Evolutionary conservation across 2,113 vertebrate species (phyloP).

Genomic region (Toxostoma redivivum): DNA sequence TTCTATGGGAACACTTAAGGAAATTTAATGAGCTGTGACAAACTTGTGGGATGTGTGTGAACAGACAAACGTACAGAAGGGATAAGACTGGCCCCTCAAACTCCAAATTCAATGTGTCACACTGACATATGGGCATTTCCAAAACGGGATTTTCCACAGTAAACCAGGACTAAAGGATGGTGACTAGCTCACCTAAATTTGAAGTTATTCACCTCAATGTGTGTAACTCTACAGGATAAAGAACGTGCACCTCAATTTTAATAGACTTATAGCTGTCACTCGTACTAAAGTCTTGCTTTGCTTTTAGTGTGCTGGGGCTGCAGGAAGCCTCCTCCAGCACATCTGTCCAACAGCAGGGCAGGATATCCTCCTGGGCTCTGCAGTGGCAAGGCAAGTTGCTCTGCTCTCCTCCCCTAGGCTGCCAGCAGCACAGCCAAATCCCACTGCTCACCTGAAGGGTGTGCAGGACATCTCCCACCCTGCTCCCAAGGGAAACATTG

Average conservation of each 20-base stretch:
- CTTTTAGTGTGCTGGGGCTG: not conserved
- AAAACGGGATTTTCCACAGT: not conserved
- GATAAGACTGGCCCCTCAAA: not conserved
- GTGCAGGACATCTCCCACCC: not conserved
- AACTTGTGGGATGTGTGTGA: not conserved
- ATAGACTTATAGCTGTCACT: not conserved
- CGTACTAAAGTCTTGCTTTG: not conserved
- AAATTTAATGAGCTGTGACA: not conserved
- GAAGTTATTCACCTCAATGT: not conserved
- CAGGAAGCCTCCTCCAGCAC: not conserved
- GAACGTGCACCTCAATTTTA: not conserved
- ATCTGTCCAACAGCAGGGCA: not conserved
- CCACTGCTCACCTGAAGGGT: not conserved
- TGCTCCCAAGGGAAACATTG: too few relatives aligned
- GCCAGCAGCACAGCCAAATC: not conserved
- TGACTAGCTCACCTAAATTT: not conserved
- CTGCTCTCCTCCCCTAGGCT: not conserved
- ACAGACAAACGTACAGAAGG: not conserved
- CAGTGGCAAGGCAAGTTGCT: not conserved
- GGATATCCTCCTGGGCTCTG: not conserved
- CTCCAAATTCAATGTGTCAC: not conserved
- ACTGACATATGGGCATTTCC: not conserved
- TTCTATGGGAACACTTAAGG: not conserved
- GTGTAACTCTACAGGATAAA: not conserved
- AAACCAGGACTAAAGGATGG: not conserved